Percentiles rank a stretch among this genome's conserved stretches.
phyloP scores from a whole-genome alignment of 1,140 invertebrate genomes.

The Drosophila pachea region DNA sequence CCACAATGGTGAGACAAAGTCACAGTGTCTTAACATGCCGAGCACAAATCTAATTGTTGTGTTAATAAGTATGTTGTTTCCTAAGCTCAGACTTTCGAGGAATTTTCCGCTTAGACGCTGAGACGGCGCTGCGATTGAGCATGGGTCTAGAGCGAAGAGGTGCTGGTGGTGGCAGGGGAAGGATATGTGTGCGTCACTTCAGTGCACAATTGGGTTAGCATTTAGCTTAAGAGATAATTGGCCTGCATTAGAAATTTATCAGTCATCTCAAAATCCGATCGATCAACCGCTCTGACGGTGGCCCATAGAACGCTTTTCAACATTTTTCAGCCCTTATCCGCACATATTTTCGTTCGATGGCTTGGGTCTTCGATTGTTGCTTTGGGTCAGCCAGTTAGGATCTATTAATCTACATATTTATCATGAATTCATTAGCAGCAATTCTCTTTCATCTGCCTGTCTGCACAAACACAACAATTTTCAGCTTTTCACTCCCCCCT shows the following conservation, averaged over 20 bases:
- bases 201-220: no score
- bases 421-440: slow-evolving; percentile 3
- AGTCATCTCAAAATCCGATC: no score
- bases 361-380: neutral
- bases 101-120: neutral
- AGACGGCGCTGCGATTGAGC: neutral
- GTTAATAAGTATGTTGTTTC: slow-evolving; percentile 7
- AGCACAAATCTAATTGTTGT: slow-evolving; percentile 30
- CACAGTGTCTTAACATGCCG: slow-evolving; percentile 8
- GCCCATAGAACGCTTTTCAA: no score
- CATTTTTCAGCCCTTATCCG: no score
- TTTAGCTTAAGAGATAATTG: no score
- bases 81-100: neutral
- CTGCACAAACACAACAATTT: neutral
- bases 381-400: neutral
- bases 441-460: slow-evolving; percentile 3
- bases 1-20: slow-evolving; percentile 33
- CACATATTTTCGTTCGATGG: no score
- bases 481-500: no score
- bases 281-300: no score
- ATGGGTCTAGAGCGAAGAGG: no score
- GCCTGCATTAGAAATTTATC: no score
- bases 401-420: slow-evolving; percentile 14
- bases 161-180: no score
- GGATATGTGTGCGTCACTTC: no score